phyloP scores from a whole-genome alignment of 2,888 invertebrate genomes.

The Graphium colonna region DNA sequence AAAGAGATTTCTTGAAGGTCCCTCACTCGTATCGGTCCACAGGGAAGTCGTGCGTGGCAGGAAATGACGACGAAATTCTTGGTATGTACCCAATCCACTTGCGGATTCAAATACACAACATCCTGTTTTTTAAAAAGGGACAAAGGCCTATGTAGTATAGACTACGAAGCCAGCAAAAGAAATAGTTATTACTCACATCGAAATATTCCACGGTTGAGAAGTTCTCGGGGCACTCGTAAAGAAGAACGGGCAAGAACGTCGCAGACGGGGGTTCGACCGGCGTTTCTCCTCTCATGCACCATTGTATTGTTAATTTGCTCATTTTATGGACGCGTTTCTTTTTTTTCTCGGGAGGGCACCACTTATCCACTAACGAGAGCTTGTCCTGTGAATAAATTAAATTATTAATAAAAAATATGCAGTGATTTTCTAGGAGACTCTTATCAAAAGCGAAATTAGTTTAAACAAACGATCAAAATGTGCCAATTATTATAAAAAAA shows the following conservation, averaged over 20 bases:
- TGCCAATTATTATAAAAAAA: background rate
- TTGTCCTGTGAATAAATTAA: constrained; percentile 79
- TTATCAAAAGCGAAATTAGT: background rate
- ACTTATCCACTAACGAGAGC: constrained; percentile 83
- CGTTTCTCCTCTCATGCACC: constrained; percentile 84
- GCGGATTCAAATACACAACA: too few species aligned
- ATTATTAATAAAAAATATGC: too few species aligned
- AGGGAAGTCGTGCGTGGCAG: too few species aligned
- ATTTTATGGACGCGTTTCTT: constrained; percentile 68
- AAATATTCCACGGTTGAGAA: constrained; percentile 92
- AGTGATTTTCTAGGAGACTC: too few species aligned
- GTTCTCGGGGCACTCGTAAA: constrained; percentile 89
- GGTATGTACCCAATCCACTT: too few species aligned
- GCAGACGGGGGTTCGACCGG: constrained; percentile 78
- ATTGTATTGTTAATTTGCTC: constrained; percentile 83
- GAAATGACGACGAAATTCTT: too few species aligned
- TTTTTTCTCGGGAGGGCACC: constrained; percentile 68
- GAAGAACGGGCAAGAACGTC: constrained; percentile 84
- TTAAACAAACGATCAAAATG: too few species aligned
- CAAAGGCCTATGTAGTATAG: too few species aligned
- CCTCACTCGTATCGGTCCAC: too few species aligned
- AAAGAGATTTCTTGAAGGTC: too few species aligned
- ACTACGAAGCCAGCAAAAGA: too few species aligned
- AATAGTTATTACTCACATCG: constrained; percentile 82
- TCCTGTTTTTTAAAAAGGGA: too few species aligned